Evolutionary conservation across 2,797 vertebrate species (phyloP), one percentile per base, ranked within the genome.

Genomic region (Alectoris magna): DNA sequence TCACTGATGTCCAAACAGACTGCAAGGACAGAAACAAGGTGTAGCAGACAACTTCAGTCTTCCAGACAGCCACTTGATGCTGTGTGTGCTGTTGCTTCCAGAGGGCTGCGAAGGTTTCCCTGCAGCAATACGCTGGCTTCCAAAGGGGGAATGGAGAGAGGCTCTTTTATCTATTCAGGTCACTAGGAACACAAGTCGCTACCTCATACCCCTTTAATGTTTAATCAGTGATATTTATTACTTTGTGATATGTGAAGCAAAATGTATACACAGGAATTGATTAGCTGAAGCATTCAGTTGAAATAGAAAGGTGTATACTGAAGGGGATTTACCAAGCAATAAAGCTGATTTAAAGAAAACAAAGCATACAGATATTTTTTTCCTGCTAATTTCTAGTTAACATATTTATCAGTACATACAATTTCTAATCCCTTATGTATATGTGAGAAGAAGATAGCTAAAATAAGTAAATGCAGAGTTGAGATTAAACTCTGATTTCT

Each of bases 221-320:
- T 84, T 90, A 88, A 93, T 94, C 84, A 88, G n/a, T 70, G 18
- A 44, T 70, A 8, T 62, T 39, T 75, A 70, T 84, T 78, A 63
- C 51, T 91, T 81, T 79, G 63, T 86, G 68, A 73, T 72, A 73
- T 36, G 69, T 60, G 81, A 85, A 72, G 38, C 9, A 81, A 80
- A 96, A 88, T 55, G 9, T 4, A 88, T 78, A 87, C 66, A 78
- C 9, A 86, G 48, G 36, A 75, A 88, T 63, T 81, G 56, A 85
- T 92, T 78, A 78, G 43, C 26, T 92, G 59, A 91, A 84, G 13
- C 46, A 49, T 43, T 71, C 72, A 11, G 9, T 36, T 78, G 48
- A 81, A 84, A 80, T 41, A n/a, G 78, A 84, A 91, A 87, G 11
- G 27, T 80, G 24, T 17, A 8, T 63, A 43, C 46, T 39, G 72